Conservation (phyloP, 2,888 invertebrate genomes). For the Steinernema scapterisci region DNA sequence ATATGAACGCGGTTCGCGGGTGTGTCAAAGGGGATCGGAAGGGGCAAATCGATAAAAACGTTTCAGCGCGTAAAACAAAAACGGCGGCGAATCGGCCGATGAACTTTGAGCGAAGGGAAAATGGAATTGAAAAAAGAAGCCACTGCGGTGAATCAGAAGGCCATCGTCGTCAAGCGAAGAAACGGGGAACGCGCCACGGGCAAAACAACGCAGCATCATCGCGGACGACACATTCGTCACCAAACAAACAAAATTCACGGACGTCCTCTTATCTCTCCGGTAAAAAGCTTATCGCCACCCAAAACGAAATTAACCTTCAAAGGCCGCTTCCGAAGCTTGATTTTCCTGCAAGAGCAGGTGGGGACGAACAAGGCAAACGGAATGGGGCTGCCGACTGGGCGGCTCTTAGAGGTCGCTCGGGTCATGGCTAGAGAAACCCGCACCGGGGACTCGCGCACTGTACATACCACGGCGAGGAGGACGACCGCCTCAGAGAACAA, state of each 20-base stretch:
- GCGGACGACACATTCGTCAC: background rate
- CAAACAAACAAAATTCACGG: background rate
- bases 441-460: background rate
- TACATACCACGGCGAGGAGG: background rate
- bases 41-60: conserved; percentile 21
- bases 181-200: background rate
- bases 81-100: background rate
- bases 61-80: conserved; percentile 13
- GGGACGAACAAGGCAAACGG: background rate
- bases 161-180: conserved; percentile 2
- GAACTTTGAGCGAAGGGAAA: background rate
- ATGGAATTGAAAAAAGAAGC: background rate
- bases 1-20: background rate
- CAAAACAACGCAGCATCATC: conserved; percentile 4
- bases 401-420: background rate
- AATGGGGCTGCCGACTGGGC: too few relatives aligned
- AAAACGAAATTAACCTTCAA: too few relatives aligned
- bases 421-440: background rate
- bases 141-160: conserved; percentile 16
- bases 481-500: background rate
- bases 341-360: background rate
- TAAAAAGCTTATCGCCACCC: too few relatives aligned
- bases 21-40: background rate
- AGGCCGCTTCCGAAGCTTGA: too few relatives aligned
- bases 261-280: background rate